Base-by-base conservation (phyloP, 2,113 vertebrate species). In the Brachyistius frenatus region DNA sequence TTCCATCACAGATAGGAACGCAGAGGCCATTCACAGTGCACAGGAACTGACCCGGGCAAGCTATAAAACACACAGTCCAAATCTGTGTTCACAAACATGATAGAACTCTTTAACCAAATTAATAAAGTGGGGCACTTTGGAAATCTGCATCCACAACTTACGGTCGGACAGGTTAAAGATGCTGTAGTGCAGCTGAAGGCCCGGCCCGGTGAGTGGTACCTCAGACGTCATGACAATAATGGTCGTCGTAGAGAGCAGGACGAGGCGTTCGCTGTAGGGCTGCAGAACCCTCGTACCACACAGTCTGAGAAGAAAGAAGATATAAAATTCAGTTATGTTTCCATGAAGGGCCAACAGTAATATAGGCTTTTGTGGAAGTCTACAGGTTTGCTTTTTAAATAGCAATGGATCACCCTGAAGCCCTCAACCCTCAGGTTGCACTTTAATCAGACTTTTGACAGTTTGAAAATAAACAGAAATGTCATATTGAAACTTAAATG, bases 151-250 rank as follows among this genome's bases (percentile, higher is more conserved):
- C 32, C 10, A 7, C 0, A 73, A 93, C 97, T 96, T 86, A 99
- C 97, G 96, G 16, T 98, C 96, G 1, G 97, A 95, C 36, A 95
- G 96, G 90, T 98, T 98, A 91, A 97, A 99, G 60, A 97, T 49
- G 58, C 96, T 95, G 86, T 97, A 99, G 74, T 89, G 92, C 1
- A 95, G 93, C 89, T 95, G 96, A 5, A 99, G 91, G 0, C 97
- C 97, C 0, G 98, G 97, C 11, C 98, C 97, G 0, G 97, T 98
- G 78, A 98, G 94, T 2, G 96, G 96, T 89, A 93, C 95, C 88
- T 96, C 95, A 0, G 97, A 98, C 0, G 95, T 96, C 94, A 99
- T 96, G 88, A 92, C 92, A 76, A 98, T 91, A 30, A 93, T 95
- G 78, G 95, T 76, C 7, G 89, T 91, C 0, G 73, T 77, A 0